Evolutionary conservation across 2,113 vertebrate species (phyloP).

Genomic region (Columba janthina): DNA sequence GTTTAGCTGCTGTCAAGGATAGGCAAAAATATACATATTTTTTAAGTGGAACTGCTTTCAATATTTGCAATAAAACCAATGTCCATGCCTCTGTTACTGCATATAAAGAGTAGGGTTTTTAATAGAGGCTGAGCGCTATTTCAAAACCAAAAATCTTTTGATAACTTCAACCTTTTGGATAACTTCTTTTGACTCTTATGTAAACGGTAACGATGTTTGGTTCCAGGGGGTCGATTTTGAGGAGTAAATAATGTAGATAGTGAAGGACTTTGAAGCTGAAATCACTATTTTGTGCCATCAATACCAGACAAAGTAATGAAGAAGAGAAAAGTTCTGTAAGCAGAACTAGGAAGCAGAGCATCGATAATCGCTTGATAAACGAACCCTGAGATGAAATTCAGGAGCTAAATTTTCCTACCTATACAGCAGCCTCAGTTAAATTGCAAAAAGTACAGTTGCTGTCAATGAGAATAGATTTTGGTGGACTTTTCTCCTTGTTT

Average conservation of each 20-base stretch:
- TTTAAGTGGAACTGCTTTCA: neutral
- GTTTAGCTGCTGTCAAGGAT: conserved; percentile 45
- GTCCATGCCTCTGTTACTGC: no score
- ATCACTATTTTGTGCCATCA: neutral
- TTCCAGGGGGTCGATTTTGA: neutral
- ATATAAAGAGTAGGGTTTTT: neutral
- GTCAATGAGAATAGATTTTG: neutral
- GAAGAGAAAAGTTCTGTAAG: neutral
- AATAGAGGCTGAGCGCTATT: neutral
- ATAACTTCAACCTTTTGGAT: neutral
- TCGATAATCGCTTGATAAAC: accelerated
- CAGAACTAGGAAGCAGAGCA: neutral
- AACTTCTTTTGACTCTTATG: neutral
- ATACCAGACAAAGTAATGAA: neutral
- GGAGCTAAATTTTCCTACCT: neutral
- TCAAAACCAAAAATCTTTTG: neutral
- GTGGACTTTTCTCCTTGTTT: neutral
- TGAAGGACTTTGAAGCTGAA: neutral
- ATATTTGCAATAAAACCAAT: neutral
- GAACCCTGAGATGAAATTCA: neutral
- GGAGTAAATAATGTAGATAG: no score
- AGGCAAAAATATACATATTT: neutral
- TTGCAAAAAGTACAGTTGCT: neutral
- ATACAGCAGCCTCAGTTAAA: neutral
- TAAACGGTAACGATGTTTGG: neutral